Evolutionary conservation across 2,113 vertebrate genomes (phyloP).

Genomic region (Notarius lentiginosus): DNA sequence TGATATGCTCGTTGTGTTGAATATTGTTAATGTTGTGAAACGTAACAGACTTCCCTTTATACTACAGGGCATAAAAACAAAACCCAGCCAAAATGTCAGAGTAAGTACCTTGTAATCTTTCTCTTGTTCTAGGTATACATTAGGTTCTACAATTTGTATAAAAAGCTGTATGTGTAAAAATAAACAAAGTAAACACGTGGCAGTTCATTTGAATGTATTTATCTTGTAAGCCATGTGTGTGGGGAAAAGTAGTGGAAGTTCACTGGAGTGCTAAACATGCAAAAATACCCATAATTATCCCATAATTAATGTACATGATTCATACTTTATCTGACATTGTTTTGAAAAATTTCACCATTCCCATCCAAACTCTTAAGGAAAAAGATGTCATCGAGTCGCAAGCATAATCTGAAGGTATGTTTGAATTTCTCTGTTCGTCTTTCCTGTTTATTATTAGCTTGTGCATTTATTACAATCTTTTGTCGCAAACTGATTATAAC

Average conservation of each 20-base stretch:
- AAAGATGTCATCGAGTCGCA: slow-evolving; percentile 90
- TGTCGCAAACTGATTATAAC: neutral
- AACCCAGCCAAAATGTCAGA: slow-evolving; percentile 68
- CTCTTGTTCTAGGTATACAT: neutral
- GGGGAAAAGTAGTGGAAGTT: neutral
- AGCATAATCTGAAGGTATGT: slow-evolving; percentile 89
- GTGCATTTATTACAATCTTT: neutral
- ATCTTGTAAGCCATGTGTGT: neutral
- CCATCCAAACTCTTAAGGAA: slow-evolving; percentile 64
- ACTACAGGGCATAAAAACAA: slow-evolving; percentile 54
- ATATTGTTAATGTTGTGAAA: neutral
- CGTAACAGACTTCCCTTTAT: slow-evolving; percentile 1
- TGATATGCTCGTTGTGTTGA: neutral
- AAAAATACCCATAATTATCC: neutral
- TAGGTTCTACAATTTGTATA: neutral
- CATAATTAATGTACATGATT: neutral
- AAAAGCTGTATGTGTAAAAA: neutral
- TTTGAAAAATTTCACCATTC: slow-evolving; percentile 11
- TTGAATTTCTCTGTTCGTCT: neutral
- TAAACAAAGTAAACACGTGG: neutral
- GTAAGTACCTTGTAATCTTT: slow-evolving; percentile 60
- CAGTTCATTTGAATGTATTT: neutral
- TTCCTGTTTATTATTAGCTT: neutral
- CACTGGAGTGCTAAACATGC: neutral
- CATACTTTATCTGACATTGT: neutral